These are phyloP conservation scores for Bedellia somnulentella DNA, from an alignment of 2,888 invertebrate species.

Conservation along the genomic window DNA sequence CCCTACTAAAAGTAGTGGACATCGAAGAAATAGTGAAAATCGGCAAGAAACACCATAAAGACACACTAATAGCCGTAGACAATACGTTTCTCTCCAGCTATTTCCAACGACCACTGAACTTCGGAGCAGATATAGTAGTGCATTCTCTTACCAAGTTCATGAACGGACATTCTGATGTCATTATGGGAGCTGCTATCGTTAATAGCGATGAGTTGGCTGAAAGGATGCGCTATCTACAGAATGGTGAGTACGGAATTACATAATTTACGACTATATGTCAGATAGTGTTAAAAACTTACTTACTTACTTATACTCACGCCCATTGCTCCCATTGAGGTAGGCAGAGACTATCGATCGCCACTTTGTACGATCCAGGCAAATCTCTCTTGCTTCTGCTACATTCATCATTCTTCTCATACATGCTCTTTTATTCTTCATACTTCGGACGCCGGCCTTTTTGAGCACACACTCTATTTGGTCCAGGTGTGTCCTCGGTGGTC, in stretches of 20 bases:
- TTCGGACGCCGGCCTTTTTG: too few species aligned
- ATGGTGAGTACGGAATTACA: conserved; percentile 59
- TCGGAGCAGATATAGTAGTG: conserved; percentile 89
- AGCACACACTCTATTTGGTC: too few species aligned
- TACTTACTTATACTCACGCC: too few species aligned
- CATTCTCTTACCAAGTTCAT: conserved; percentile 97
- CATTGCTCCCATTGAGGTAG: too few species aligned
- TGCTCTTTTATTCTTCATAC: too few species aligned
- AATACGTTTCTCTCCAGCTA: conserved; percentile 93
- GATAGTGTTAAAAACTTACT: too few species aligned
- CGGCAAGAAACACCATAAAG: conserved; percentile 53
- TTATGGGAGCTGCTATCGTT: conserved; percentile 89
- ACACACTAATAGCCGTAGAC: conserved; percentile 79
- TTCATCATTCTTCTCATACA: too few species aligned
- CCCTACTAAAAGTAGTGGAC: conserved; percentile 86
- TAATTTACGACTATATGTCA: too few species aligned
- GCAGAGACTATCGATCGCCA: too few species aligned
- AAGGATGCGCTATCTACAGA: conserved; percentile 82
- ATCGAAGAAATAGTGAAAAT: conserved; percentile 69
- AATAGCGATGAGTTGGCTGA: conserved; percentile 72
- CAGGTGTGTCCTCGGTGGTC: too few species aligned
- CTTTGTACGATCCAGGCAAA: too few species aligned
- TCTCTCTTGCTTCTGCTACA: too few species aligned
- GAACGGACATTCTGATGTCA: conserved; percentile 96
- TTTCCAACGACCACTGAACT: conserved; percentile 84